Evolutionary conservation across 2,797 vertebrate species (phyloP).

Genomic region (Peromyscus attwateri): DNA sequence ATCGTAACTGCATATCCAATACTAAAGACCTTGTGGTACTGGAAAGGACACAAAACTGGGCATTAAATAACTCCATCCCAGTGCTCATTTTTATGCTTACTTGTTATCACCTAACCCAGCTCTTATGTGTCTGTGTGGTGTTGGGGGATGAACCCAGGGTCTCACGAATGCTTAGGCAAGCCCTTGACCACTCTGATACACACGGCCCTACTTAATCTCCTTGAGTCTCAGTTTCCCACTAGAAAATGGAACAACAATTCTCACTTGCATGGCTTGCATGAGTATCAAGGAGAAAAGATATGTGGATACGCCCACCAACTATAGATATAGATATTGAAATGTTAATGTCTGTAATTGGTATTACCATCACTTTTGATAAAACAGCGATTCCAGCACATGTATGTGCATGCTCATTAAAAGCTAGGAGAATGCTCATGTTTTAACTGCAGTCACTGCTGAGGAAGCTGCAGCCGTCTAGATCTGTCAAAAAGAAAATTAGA

Average conservation of each 20-base stretch:
- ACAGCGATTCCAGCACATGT: not conserved
- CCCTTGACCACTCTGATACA: not conserved
- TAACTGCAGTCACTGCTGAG: not conserved
- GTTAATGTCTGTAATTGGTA: slow-evolving; percentile 62
- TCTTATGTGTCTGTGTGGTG: not conserved
- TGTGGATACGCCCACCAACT: not conserved
- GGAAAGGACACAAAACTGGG: not conserved
- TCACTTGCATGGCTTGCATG: not conserved
- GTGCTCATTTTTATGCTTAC: not conserved
- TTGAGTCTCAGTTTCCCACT: slow-evolving; percentile 9
- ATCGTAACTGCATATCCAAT: not conserved
- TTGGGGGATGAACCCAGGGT: not conserved
- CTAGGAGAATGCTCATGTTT: slow-evolving; percentile 47
- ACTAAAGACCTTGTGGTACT: not conserved
- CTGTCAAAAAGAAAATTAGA: slow-evolving; percentile 69
- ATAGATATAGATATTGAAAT: slow-evolving; percentile 58
- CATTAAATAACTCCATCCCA: not conserved
- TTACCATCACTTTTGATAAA: slow-evolving; percentile 73
- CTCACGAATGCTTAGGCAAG: not conserved
- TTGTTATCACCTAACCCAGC: not conserved
- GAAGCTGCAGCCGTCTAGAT: slow-evolving; percentile 21
- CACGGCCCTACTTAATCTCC: not conserved
- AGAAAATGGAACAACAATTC: not conserved
- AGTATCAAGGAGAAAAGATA: not conserved
- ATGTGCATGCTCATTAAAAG: slow-evolving; percentile 75